Evolutionary conservation across 1,140 invertebrate genomes (phyloP).

Genomic region (Zaprionus tsacasi): DNA sequence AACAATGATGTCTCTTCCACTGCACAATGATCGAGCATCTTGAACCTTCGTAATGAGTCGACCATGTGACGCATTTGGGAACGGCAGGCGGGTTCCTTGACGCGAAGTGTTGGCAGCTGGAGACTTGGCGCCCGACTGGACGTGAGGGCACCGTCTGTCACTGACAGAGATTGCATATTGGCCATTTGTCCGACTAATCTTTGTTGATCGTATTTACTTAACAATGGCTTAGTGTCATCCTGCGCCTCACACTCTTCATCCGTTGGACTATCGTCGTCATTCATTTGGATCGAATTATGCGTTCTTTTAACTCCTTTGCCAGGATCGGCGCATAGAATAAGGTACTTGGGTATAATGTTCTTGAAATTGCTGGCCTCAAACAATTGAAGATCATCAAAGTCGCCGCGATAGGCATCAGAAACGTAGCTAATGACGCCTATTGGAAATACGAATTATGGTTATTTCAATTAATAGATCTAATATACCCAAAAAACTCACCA

Average conservation of each 20-base stretch:
- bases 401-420: conserved; percentile 71
- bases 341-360: conserved; percentile 70
- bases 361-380: conserved; percentile 73
- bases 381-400: conserved; percentile 74
- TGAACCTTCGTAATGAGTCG: conserved; percentile 65
- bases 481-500: conserved; percentile 39
- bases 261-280: conserved; percentile 31
- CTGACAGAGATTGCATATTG: conserved; percentile 58
- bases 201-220: conserved; percentile 63
- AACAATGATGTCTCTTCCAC: conserved; percentile 63
- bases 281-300: conserved; percentile 2
- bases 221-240: conserved; percentile 11
- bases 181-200: conserved; percentile 65
- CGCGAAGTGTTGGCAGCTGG: conserved; percentile 67
- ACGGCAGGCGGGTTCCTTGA: conserved; percentile 68
- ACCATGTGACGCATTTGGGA: conserved; percentile 67
- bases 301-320: conserved; percentile 61
- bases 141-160: conserved; percentile 64
- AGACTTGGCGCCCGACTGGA: conserved; percentile 64
- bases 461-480: too few species aligned
- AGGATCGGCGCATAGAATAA: conserved; percentile 74
- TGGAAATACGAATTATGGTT: neutral
- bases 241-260: conserved; percentile 20
- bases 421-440: conserved; percentile 76
- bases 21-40: conserved; percentile 66